phyloP scores from a whole-genome alignment of 1,140 invertebrate species.

The Caenorhabditis latens region DNA sequence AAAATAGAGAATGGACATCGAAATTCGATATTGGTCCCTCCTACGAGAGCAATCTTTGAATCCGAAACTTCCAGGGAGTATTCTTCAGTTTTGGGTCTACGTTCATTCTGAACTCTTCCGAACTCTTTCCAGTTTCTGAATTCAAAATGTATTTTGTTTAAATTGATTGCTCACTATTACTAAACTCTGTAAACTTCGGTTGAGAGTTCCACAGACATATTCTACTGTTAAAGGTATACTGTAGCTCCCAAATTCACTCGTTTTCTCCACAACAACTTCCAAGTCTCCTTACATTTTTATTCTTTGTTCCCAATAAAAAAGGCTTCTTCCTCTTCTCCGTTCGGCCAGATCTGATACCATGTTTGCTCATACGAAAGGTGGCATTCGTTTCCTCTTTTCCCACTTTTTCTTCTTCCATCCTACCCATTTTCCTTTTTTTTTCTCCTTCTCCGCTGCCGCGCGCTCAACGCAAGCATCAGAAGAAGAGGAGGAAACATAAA shows the following conservation, averaged over 20 bases:
- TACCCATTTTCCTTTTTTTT: neutral
- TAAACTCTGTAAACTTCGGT: no score
- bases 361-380: slow-evolving; percentile 53
- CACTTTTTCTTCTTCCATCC: slow-evolving; percentile 22
- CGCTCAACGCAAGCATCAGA: slow-evolving; percentile 25
- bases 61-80: no score
- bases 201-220: no score
- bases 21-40: no score
- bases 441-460: slow-evolving; percentile 23
- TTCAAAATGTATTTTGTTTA: no score
- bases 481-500: neutral
- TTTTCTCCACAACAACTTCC: neutral
- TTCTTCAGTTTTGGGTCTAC: no score
- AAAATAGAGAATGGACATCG: no score
- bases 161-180: no score
- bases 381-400: slow-evolving; percentile 55
- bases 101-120: no score
- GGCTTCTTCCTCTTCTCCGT: neutral
- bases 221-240: neutral
- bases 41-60: no score
- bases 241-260: neutral
- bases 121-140: no score
- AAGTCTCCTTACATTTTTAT: neutral
- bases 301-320: neutral
- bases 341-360: slow-evolving; percentile 27